phyloP scores from a whole-genome alignment of 2,888 invertebrate species.

The Drosophila anomalata region DNA sequence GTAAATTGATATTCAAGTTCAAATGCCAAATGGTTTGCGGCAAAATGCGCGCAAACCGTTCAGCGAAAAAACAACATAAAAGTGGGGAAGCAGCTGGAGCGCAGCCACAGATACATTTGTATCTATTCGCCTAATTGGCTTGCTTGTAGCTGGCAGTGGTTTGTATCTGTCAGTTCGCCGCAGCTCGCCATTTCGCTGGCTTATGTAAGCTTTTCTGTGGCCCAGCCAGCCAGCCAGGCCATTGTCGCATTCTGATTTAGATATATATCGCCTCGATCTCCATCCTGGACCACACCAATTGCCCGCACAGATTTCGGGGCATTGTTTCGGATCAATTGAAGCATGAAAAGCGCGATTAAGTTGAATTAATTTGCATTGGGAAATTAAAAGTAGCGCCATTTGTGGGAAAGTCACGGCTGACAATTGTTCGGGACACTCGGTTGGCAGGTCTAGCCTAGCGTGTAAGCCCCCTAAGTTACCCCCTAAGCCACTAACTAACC shows the following conservation, averaged over 20 bases:
- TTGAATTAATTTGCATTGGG: conserved; percentile 68
- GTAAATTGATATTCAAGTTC: conserved; percentile 83
- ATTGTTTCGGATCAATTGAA: conserved; percentile 66
- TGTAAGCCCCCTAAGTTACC: conserved; percentile 32
- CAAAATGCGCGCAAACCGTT: conserved; percentile 71
- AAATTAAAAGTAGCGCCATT: conserved; percentile 60
- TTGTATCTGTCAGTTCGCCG: conserved; percentile 14
- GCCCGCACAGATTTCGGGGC: conserved; percentile 37
- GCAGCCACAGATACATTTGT: conserved; percentile 58
- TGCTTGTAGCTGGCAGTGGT: conserved; percentile 22
- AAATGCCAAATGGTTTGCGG: conserved; percentile 78
- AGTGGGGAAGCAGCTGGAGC: conserved; percentile 29
- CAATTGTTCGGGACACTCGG: conserved; percentile 56
- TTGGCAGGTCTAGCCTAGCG: conserved; percentile 28
- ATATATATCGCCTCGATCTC: conserved; percentile 61
- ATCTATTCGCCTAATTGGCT: conserved; percentile 66
- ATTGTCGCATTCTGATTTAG: conserved; percentile 77
- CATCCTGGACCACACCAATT: conserved; percentile 32
- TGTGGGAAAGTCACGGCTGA: conserved; percentile 58
- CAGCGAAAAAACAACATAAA: conserved; percentile 18
- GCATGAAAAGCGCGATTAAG: conserved; percentile 65
- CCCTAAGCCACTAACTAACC: conserved; percentile 32
- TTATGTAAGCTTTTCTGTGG: conserved; percentile 66
- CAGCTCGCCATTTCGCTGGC: conserved; percentile 34
- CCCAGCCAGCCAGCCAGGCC: too few relatives aligned